A percentile compares a stretch with the other conserved stretches of the same genome.
These are phyloP conservation scores for Megalonaias nervosa DNA, from an alignment of 1,140 invertebrate species.

Conservation along the genomic window DNA sequence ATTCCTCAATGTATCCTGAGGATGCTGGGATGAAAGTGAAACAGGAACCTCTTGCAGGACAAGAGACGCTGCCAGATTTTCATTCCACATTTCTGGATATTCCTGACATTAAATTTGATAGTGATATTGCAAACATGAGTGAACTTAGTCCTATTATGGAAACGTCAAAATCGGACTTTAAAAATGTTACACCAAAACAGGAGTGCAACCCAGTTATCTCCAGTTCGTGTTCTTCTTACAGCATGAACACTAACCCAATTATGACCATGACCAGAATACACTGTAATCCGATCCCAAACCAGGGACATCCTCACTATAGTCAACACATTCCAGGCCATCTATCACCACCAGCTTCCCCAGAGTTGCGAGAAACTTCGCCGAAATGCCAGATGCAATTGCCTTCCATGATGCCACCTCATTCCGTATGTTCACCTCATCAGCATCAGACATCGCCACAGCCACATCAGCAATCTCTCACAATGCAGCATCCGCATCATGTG, in stretches of 20 bases:
- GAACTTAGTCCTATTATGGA: slow-evolving; percentile 32
- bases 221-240: slow-evolving; percentile 56
- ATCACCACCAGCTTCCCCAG: slow-evolving; percentile 75
- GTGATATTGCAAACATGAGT: background rate
- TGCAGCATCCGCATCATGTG: slow-evolving; percentile 57
- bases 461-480: slow-evolving; percentile 6
- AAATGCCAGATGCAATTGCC: slow-evolving; percentile 42
- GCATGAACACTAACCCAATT: slow-evolving; percentile 34
- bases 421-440: slow-evolving; percentile 39
- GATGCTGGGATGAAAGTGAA: slow-evolving; percentile 57
- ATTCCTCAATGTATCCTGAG: slow-evolving; percentile 52
- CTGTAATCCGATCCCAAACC: slow-evolving; percentile 43
- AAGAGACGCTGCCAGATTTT: slow-evolving; percentile 62
- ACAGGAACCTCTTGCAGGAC: slow-evolving; percentile 44
- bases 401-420: slow-evolving; percentile 40
- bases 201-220: slow-evolving; percentile 41
- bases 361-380: slow-evolving; percentile 53
- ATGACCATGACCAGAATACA: slow-evolving; percentile 39
- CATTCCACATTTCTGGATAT: slow-evolving; percentile 68
- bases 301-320: slow-evolving; percentile 48
- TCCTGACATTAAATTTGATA: slow-evolving; percentile 68
- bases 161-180: slow-evolving; percentile 47
- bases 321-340: slow-evolving; percentile 70
- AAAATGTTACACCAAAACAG: slow-evolving; percentile 53
- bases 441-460: slow-evolving; percentile 29